A percentile compares a stretch with the other conserved stretches of the same genome.
Conservation (phyloP, 2,797 vertebrate species). For the Schizopygopsis pylzovi region DNA sequence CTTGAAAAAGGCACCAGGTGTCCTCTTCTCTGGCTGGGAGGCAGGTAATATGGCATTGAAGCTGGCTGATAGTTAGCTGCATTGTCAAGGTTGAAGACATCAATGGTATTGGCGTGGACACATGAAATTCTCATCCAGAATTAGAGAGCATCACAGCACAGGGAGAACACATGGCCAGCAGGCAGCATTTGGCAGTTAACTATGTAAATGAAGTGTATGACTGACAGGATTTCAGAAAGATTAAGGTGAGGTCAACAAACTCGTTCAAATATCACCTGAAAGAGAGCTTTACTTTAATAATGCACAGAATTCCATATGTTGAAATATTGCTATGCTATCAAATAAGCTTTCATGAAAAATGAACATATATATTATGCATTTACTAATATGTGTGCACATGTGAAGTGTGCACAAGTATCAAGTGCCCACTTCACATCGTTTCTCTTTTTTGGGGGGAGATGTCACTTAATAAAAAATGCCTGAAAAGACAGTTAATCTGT, state of each 20-base stretch:
- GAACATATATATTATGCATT: no score
- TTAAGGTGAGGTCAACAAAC: not conserved
- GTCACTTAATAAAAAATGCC: not conserved
- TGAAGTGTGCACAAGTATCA: no score
- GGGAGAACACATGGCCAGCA: not conserved
- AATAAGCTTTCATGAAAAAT: not conserved
- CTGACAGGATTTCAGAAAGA: not conserved
- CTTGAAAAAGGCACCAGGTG: conserved; percentile 71
- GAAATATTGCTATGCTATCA: not conserved
- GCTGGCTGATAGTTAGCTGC: conserved; percentile 1
- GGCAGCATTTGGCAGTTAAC: not conserved
- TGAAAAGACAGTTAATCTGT: not conserved
- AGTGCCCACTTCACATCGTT: not conserved
- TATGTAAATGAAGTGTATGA: not conserved
- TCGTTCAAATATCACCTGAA: not conserved
- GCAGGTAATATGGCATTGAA: conserved; percentile 14
- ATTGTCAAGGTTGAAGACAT: conserved; percentile 16
- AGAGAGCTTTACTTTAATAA: not conserved
- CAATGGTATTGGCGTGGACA: not conserved
- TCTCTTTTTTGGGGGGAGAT: not conserved
- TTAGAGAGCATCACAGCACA: not conserved
- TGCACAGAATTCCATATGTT: not conserved
- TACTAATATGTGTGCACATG: no score
- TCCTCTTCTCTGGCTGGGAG: conserved; percentile 63
- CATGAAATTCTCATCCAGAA: not conserved